Evolutionary conservation across 92 coral and sea anemone genomes (phyloP), one percentile per base, ranked within the genome.

Genomic region (Pocillopora grandis): DNA sequence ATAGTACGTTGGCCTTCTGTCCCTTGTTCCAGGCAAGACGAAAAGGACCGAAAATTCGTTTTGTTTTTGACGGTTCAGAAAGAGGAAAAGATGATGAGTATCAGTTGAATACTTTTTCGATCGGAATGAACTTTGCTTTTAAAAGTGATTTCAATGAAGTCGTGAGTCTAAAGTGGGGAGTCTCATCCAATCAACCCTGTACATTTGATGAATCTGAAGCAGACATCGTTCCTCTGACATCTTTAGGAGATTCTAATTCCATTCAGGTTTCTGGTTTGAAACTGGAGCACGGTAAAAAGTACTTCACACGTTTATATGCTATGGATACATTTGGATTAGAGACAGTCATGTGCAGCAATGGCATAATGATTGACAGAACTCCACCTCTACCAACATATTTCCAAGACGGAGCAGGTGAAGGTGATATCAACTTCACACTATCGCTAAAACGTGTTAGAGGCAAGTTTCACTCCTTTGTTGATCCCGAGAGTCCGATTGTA

Each of bases 261-360:
- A 77, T 81, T 52, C 95, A 90, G 68, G 81, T 77, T 57, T 86
- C 94, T 63, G 95, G 95, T 6, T 67, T 94, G 12, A 74, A 75
- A 21, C 87, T 94, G 9, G 76, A 75, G 15, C 95, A 89, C 27
- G 93, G 93, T 10, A 62, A 63, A 12, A 92, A 62, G 49, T 94
- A 94, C 74, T 94, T 90, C 67, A 87, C 92, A 21, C 88, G 98
- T 9, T 72, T 94, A 49, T 75, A 88, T 60, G 89, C 86, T 18
- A 74, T 81, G 3, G 87, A 92, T 68, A 72, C 37, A 1, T 21
- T 90, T 70, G 95, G 95, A 18, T 20, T 94, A 55, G 72, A 85
- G 23, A 83, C 90, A 3, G 87, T 94, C 9, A 91, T 86, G 80
- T 94, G 98, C 76, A 92, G 98, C 82, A 90, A 94, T 85, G 98